Evolutionary conservation across 2,797 vertebrate species (phyloP), one percentile per base, ranked within the genome.

Genomic region (Furcifer pardalis): DNA sequence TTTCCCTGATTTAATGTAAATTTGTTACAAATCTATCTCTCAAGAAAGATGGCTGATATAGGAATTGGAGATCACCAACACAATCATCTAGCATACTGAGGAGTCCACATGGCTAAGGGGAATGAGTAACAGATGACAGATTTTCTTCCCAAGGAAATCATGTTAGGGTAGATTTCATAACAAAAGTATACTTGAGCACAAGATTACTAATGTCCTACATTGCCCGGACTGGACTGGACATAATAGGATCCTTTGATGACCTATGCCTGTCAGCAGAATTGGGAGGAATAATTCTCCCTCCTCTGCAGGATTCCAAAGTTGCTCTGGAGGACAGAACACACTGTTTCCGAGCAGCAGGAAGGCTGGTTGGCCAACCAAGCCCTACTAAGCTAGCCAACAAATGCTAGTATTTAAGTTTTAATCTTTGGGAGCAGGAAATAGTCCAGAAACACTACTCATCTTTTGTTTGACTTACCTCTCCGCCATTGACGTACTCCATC

Each of bases 401-500:
- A 32, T 27, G 23, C 68, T 71, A 40, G 37, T 25, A 71, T 42
- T 71, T 42, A 40, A 21, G 35, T 10, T 35, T 44, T 66, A 66
- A 66, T 66, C 21, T 30, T 46, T 75, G 46, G 35, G 35, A 25
- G 35, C 5, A 66, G 44, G n/a, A 42, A 27, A 63, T 12, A 69
- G 13, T 83, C 62, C 69, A 56, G 83, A 52, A 92, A 63, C 7
- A 71, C 3, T 65, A 86, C 12, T 32, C 84, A 82, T 44, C 30
- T 65, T 78, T 84, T 42, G 71, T 92, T 66, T 83, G 75, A 93
- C 97, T 96, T 94, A 99, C 98, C 98, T 99, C 98, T 94, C 98
- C 98, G 88, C 98, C 98, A 2, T 99, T 99, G 93, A 99, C 98
- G 93, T 99, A 99, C 91, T 99, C 98, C 98, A 99, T 99, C 94